phyloP scores from a whole-genome alignment of 2,113 vertebrate species.

The Centropus bengalensis region DNA sequence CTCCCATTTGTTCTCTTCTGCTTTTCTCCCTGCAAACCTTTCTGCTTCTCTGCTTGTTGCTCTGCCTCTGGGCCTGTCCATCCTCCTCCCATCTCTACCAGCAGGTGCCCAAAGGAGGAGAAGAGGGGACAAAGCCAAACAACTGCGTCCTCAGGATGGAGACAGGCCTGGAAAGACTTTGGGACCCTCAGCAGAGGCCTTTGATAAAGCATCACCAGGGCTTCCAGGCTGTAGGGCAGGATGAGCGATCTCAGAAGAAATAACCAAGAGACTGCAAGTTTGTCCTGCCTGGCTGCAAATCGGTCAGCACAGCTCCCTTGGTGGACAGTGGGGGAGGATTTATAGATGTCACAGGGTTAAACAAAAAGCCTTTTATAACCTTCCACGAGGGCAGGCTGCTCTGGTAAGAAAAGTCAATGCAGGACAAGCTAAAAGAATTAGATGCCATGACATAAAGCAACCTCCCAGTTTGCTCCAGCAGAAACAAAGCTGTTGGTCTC shows the following conservation, averaged over 20 bases:
- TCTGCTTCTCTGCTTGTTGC: neutral
- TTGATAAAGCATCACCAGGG: neutral
- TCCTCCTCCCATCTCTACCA: neutral
- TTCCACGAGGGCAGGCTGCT: neutral
- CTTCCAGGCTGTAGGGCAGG: neutral
- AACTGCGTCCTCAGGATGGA: neutral
- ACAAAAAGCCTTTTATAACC: neutral
- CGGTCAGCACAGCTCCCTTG: neutral
- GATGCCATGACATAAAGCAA: neutral
- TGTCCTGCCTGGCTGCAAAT: slow-evolving; percentile 25
- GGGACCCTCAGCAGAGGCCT: neutral
- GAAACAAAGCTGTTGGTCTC: neutral
- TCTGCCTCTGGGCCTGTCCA: neutral
- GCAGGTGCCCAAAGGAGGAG: neutral
- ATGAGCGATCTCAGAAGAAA: neutral
- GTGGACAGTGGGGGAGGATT: neutral
- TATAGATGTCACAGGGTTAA: neutral
- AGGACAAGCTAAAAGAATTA: neutral
- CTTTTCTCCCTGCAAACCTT: neutral
- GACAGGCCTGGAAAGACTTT: neutral
- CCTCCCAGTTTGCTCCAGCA: neutral
- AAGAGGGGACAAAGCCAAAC: neutral
- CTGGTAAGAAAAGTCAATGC: neutral
- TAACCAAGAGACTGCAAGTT: neutral
- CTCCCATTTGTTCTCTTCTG: neutral